Base-by-base conservation (phyloP, 2,113 vertebrate genomes). In the Lagopus leucura region DNA sequence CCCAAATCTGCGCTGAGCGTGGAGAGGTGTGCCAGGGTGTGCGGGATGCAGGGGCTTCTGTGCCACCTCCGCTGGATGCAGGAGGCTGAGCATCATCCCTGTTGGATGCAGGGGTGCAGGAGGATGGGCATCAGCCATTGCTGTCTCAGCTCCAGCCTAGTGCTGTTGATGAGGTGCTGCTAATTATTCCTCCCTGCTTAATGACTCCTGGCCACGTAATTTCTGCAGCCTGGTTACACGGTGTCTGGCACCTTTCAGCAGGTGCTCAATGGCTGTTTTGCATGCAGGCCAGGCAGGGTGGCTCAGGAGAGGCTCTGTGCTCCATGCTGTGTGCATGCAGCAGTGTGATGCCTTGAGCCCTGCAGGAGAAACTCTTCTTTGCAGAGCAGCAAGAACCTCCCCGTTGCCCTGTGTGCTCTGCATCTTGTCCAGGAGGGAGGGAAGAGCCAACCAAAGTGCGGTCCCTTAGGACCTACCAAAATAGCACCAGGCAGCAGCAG, bases 1-100 rank as follows among this genome's bases (percentile, higher is more conserved):
- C 36, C 93, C 91, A 70, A 66, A 84, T 17, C 84, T 78, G 36
- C 13, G 82, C 82, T 67, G 63, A 79, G 74, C 81, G 78, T 3
- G 1, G 34, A 43, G 45, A 48, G 3, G 8, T 24, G 8, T 1
- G 1, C 11, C 10, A 20, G 32, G 64, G 47, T 38, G 0, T 0
- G 9, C 7, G 3, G 4, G 6, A 9, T 3, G n/a, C 1, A 8
- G 6, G 47, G 27, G 13, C 1, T 82, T 9, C 82, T 40, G 38
- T 70, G 63, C 87, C 77, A 66, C 69, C 63, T 67, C 0, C 1
- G 30, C 45, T 4, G 6, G 67, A 21, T 61, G 2, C 25, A 7
- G 57, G 81, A 72, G 58, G 13, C 7, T 66, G 58, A 36, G 58
- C 54, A 32, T 55, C 81, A 66, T 75, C 66, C 66, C 0, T 2